These are phyloP conservation scores for Achatina immaculata DNA, from an alignment of 1,140 invertebrate species.

Conservation along the genomic window DNA sequence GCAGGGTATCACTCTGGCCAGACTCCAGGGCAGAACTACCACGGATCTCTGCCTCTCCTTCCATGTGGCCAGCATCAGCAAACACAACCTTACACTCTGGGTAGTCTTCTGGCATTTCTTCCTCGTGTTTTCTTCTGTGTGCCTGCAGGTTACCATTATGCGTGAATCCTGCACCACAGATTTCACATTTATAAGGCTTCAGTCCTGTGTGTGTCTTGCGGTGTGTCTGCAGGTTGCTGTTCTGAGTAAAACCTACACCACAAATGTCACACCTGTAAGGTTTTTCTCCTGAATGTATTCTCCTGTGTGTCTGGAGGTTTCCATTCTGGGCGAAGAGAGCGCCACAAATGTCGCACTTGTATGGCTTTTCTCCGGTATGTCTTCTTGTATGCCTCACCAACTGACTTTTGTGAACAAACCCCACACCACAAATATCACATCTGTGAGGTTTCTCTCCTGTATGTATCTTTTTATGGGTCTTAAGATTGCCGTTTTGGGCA, in stretches of 20 bases:
- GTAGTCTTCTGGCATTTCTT: slow-evolving; percentile 13
- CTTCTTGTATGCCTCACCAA: background rate
- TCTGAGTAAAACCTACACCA: background rate
- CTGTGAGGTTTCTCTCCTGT: background rate
- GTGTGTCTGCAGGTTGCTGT: background rate
- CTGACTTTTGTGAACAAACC: background rate
- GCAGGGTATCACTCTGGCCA: too few relatives aligned
- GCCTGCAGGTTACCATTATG: slow-evolving; percentile 15
- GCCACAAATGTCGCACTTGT: slow-evolving; percentile 1
- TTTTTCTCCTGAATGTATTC: background rate
- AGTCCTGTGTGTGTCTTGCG: background rate
- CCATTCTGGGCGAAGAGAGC: slow-evolving; percentile 6
- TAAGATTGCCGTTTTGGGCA: background rate
- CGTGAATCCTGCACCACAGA: slow-evolving; percentile 13
- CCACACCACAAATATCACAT: background rate
- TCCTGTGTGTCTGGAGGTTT: background rate
- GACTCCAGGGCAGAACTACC: too few relatives aligned
- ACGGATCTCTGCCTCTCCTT: too few relatives aligned
- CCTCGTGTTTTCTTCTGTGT: slow-evolving; percentile 29
- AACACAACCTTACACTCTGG: slow-evolving; percentile 73
- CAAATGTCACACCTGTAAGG: background rate
- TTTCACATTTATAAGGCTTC: background rate
- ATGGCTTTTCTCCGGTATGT: background rate
- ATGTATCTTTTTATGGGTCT: background rate
- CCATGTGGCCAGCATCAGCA: slow-evolving; percentile 83